Percentiles rank a stretch among this genome's conserved stretches.
phyloP scores from a whole-genome alignment of 2,888 invertebrate species.

The Bugula neritina region DNA sequence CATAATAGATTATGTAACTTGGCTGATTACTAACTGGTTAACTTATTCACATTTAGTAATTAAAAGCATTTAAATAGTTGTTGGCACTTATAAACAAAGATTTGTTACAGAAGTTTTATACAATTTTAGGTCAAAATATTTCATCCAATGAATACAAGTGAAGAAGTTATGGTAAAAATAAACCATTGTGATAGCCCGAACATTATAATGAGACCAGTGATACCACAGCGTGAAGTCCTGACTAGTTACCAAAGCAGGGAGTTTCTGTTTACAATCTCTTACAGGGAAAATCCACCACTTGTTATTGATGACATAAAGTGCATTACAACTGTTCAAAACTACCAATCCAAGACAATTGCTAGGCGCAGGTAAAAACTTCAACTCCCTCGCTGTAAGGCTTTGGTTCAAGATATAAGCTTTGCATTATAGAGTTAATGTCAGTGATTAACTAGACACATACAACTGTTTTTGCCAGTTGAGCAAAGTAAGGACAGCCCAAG shows the following conservation, averaged over 20 bases:
- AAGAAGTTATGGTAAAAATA: background rate
- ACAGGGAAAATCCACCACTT: background rate
- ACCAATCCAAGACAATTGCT: slow-evolving; percentile 1
- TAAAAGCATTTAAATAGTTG: no score
- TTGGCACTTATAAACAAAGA: no score
- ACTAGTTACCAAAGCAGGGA: background rate
- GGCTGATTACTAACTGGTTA: no score
- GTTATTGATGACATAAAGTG: background rate
- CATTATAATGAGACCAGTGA: background rate
- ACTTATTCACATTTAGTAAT: no score
- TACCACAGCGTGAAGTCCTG: background rate
- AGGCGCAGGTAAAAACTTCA: slow-evolving; percentile 4
- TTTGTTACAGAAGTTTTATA: no score
- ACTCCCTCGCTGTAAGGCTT: background rate
- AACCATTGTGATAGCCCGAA: background rate
- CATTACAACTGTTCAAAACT: background rate
- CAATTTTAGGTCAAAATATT: background rate
- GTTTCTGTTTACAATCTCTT: background rate
- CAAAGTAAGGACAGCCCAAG: no score
- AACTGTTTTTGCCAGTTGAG: no score
- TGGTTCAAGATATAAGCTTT: no score
- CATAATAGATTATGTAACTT: no score
- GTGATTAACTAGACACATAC: no score
- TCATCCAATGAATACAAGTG: background rate
- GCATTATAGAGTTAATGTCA: no score